These are phyloP conservation scores for Desmodus rotundus DNA, from an alignment of 2,113 vertebrate genomes.

Conservation along the genomic window DNA sequence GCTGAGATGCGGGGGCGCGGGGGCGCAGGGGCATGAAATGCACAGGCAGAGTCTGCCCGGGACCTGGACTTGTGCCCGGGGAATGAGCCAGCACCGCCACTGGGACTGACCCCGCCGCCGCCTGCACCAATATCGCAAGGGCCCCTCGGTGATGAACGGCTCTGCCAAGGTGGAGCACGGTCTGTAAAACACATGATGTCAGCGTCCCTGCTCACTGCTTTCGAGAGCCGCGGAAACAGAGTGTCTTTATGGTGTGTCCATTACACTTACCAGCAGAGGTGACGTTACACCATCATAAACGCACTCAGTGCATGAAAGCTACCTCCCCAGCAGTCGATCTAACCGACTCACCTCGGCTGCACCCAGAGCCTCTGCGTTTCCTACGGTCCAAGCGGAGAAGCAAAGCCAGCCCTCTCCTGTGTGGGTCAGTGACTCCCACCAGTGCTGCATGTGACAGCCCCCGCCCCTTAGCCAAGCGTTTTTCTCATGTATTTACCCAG, in stretches of 20 bases:
- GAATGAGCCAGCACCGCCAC: not conserved
- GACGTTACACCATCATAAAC: not conserved
- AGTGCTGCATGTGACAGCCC: not conserved
- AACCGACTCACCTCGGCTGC: not conserved
- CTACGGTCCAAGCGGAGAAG: not conserved
- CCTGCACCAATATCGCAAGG: not conserved
- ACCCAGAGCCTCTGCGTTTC: not conserved
- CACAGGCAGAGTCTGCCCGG: not conserved
- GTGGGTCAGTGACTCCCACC: not conserved
- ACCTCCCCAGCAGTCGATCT: not conserved
- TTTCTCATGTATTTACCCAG: not conserved
- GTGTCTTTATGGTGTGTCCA: not conserved
- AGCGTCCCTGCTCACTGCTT: not conserved
- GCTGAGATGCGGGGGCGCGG: constrained; percentile 12
- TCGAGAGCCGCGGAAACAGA: not conserved
- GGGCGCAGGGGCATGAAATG: not conserved
- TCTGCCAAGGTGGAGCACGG: not conserved
- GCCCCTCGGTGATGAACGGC: not conserved
- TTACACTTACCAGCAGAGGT: not conserved
- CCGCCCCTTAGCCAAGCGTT: not conserved
- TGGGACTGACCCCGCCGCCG: not conserved
- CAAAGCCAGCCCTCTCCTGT: not conserved
- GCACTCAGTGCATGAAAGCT: not conserved
- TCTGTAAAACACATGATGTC: not conserved
- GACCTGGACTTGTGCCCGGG: constrained; percentile 26